Evolutionary conservation across 1,140 invertebrate species (phyloP), one percentile per base, ranked within the genome.

Genomic region (Drosophila watanabei): DNA sequence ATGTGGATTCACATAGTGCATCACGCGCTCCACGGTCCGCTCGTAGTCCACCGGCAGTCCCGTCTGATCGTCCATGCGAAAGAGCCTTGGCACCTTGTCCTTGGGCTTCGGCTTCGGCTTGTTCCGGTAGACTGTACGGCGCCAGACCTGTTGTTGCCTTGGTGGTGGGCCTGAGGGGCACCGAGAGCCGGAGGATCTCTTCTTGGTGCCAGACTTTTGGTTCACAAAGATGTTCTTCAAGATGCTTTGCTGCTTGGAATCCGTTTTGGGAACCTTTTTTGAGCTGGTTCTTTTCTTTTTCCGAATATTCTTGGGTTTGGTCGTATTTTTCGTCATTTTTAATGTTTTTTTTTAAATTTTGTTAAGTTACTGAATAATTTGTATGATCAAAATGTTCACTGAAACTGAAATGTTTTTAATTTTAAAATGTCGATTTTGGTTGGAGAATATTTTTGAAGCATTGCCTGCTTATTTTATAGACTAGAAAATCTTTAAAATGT

Each of bases 1-100:
- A 11, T 81, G 64, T 0, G 84, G 84, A 52, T 88, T 88, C 1
- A 88, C 84, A 16, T 89, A 85, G 46, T 63, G 56, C 84, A 88
- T 88, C 6, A 88, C 78, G 9, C 32, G 52, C 3, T 88, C 59
- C 11, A 89, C 84, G 1, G 63, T 88, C 5, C 43, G 69, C 41
- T 88, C 84, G n/a, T 88, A 88, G 33, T 89, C 84, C 41, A 89
- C 6, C 1, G 84, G 84, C 35, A 88, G 32, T 0, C 84, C 84
- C 0, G 84, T 88, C 9, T n/a, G 3, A 2, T 39, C 24, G 39
- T 88, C 84, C 24, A 64, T 20, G 0, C 85, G 81, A n/a, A 88
- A 88, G 10, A 89, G 28, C 18, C 46, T 51, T 0, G 84, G 84
- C 0, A 88, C 2, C 39, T 39, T 39, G 0, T 16, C 8, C 16